Conservation (phyloP, 2,113 vertebrate species). For the Saccopteryx bilineata region DNA sequence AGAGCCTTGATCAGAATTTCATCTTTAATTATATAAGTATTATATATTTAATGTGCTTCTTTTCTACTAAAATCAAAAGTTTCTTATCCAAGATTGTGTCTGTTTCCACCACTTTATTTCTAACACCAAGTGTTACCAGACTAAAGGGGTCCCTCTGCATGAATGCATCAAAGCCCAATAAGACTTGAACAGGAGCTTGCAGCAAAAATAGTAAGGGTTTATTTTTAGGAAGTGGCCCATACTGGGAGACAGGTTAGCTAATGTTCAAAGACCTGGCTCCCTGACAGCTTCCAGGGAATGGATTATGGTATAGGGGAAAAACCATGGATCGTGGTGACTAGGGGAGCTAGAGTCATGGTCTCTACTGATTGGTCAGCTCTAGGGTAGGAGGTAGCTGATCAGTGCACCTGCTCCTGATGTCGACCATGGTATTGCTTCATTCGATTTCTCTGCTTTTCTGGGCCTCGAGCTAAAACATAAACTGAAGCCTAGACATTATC, state of each 20-base stretch:
- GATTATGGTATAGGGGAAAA: neutral
- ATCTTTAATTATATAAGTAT: neutral
- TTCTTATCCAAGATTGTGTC: neutral
- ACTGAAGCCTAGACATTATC: neutral
- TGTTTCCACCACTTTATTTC: neutral
- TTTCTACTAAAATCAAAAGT: neutral
- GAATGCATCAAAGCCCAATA: neutral
- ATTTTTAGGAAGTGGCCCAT: neutral
- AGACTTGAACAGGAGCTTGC: neutral
- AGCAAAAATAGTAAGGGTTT: neutral
- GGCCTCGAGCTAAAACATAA: neutral
- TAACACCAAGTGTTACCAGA: neutral
- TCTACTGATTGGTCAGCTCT: neutral
- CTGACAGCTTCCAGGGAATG: neutral
- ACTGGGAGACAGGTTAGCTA: neutral
- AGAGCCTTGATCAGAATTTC: constrained; percentile 15
- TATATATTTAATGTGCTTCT: neutral
- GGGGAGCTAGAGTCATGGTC: neutral
- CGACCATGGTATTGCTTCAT: neutral
- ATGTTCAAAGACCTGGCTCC: neutral
- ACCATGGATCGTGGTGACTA: neutral
- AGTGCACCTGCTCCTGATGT: neutral
- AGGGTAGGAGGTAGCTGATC: neutral
- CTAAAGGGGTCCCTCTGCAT: neutral
- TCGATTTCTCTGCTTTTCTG: neutral